Percentiles rank a stretch among this genome's conserved stretches.
Evolutionary conservation across 2,888 invertebrate species (phyloP).

Genomic region (Habrosyne pyritoides): DNA sequence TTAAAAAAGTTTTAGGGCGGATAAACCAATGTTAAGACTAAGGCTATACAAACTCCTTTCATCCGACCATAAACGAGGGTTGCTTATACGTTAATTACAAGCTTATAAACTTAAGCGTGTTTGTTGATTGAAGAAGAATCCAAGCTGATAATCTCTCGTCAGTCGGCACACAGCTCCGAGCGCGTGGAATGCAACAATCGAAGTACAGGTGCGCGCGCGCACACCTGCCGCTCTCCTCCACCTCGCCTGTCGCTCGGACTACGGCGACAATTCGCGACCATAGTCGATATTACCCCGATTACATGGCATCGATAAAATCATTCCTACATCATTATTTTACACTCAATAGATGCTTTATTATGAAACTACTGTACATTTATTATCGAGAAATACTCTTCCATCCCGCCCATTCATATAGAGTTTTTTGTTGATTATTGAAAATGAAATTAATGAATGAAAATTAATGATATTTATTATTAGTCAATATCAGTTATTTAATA

Average conservation of each 20-base stretch:
- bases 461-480: too few species aligned
- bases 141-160: conserved; percentile 46
- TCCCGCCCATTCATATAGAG: too few species aligned
- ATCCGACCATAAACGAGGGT: neutral
- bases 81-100: conserved; percentile 6
- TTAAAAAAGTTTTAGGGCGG: too few species aligned
- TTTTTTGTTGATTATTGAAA: too few species aligned
- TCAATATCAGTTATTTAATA: neutral
- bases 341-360: neutral
- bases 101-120: conserved; percentile 18
- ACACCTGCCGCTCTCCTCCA: conserved; percentile 60
- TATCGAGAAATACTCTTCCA: too few species aligned
- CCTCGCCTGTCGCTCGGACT: conserved; percentile 11
- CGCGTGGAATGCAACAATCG: conserved; percentile 62
- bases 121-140: conserved; percentile 53
- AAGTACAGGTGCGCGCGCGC: conserved; percentile 65
- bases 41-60: conserved; percentile 4
- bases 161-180: conserved; percentile 11
- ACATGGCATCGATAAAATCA: conserved; percentile 17
- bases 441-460: too few species aligned
- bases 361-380: neutral
- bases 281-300: conserved; percentile 18
- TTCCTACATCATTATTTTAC: neutral
- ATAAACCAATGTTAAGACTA: too few species aligned
- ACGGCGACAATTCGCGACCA: conserved; percentile 45